Conservation (phyloP, 2,888 invertebrate species). For the Hirtodrosophila cameraria region DNA sequence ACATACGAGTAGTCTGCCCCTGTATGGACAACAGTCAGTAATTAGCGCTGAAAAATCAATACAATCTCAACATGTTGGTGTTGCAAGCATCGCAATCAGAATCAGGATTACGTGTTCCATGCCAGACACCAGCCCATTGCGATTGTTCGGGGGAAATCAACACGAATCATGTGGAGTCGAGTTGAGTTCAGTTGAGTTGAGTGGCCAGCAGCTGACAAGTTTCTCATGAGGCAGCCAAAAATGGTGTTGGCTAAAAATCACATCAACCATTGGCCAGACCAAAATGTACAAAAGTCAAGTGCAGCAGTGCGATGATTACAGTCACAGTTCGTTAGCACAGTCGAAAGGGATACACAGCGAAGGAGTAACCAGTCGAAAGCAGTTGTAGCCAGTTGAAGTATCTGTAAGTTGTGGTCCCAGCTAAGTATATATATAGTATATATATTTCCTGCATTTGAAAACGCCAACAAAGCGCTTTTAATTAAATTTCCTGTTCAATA, state of each 20-base stretch:
- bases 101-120: conserved; percentile 33
- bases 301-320: conserved; percentile 48
- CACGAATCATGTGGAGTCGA: conserved; percentile 18
- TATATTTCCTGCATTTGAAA: conserved; percentile 33
- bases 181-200: no score
- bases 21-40: conserved; percentile 19
- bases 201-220: conserved; percentile 62
- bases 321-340: conserved; percentile 62
- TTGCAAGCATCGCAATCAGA: conserved; percentile 47
- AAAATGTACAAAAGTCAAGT: conserved; percentile 66
- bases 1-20: not conserved
- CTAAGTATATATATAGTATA: no score
- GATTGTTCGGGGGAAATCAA: conserved; percentile 62
- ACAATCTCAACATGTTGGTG: conserved; percentile 31
- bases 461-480: conserved; percentile 54
- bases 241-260: conserved; percentile 30
- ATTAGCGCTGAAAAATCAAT: conserved; percentile 70
- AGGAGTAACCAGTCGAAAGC: conserved; percentile 5
- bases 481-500: conserved; percentile 72
- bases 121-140: conserved; percentile 44
- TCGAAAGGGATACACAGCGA: conserved; percentile 13
- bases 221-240: conserved; percentile 52
- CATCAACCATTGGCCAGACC: conserved; percentile 12
- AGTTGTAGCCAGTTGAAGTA: conserved; percentile 13
- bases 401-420: conserved; percentile 42